Conservation (phyloP, 2,797 vertebrate species). For the Delichon dasypus region DNA sequence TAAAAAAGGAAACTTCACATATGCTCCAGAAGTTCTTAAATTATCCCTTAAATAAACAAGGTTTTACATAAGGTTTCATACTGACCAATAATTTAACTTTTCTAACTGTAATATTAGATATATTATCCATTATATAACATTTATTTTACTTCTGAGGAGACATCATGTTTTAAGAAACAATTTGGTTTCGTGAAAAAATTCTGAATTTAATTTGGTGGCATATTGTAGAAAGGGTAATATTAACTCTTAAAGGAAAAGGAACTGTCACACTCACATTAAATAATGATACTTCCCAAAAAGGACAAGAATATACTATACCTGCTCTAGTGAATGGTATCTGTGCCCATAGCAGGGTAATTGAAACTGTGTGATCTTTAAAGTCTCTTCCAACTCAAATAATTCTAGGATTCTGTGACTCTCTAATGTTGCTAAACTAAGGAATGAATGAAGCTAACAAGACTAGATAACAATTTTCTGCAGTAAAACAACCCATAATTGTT, state of each 20-base stretch:
- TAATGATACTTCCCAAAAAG: background rate
- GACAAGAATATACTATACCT: background rate
- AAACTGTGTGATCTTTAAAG: background rate
- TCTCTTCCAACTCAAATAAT: background rate
- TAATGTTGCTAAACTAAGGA: background rate
- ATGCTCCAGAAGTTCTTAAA: background rate
- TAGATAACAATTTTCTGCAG: background rate
- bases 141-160: background rate
- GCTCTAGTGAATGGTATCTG: background rate
- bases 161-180: background rate
- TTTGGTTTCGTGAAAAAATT: background rate
- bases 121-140: background rate
- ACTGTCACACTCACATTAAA: background rate
- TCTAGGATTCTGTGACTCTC: background rate
- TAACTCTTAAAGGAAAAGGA: background rate
- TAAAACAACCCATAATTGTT: background rate
- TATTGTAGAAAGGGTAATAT: background rate
- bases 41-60: background rate
- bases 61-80: background rate
- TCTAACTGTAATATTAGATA: background rate
- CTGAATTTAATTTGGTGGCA: background rate
- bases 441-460: background rate
- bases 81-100: background rate
- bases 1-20: background rate
- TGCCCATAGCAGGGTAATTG: rapidly evolving